Base-by-base conservation (phyloP, 2,113 vertebrate species). In the Megaptera novaeangliae region DNA sequence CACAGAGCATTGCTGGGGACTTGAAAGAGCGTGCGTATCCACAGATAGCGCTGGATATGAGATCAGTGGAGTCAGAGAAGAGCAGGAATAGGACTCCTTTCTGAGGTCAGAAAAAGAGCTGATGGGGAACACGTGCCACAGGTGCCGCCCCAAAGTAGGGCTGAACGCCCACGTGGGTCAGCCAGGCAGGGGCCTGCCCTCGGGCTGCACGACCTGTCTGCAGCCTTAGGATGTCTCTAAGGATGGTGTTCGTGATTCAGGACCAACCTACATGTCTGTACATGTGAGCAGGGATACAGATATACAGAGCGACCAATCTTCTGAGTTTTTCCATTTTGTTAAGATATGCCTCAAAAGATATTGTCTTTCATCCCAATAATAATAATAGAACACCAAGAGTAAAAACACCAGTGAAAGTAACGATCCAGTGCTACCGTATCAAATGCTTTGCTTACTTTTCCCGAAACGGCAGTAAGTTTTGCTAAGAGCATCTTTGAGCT, bases 191-290 rank as follows among this genome's bases (percentile, higher is more conserved):
- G 49, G 5, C 15, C 49, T 52, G 49, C 49, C 15, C 5, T 5
- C 5, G 1, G 49, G 49, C 49, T 3, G 9, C 10, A 5, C 9
- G 5, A 8, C 36, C 15, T 7, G 0, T 31, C 78, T 66, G 4
- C 52, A 18, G 11, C 34, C 39, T 52, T 2, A 34, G 34, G 69
- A 12, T 36, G n/a, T 66, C 66, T 72, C 11, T 75, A 34, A 34
- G 64, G 74, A n/a, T 21, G 20, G 6, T 34, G 7, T 55, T 49
- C 12, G 6, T 21, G 34, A 31, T 52, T 36, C 31, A 44, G 36
- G 78, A 46, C 39, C 5, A 2, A 49, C 63, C 71, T 55, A 0
- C 7, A 0, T 27, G 29, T 72, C 78, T 66, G 39, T 15, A 21
- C 20, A 0, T 78, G 20, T 29, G 34, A 66, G 23, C 6, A 72